Evolutionary conservation across 1,140 invertebrate species (phyloP).

Genomic region (Drosophila orena): DNA sequence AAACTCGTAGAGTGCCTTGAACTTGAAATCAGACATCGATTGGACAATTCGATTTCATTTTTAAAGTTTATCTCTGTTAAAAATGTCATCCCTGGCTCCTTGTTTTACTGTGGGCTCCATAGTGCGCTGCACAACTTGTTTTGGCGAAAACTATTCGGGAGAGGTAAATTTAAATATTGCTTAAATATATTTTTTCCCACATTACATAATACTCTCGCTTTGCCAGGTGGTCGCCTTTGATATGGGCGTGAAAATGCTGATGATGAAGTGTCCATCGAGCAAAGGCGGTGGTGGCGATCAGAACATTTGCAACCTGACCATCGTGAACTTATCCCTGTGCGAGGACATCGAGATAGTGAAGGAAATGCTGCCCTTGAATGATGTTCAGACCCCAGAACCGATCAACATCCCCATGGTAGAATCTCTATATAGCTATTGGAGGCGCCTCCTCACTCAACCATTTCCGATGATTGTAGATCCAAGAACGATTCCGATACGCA

Average conservation of each 20-base stretch:
- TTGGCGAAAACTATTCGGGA: conserved; percentile 39
- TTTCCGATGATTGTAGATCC: conserved; percentile 16
- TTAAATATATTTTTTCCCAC: no score
- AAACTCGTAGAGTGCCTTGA: conserved; percentile 15
- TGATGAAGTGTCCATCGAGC: conserved; percentile 29
- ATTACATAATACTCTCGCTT: no score
- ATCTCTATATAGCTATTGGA: not conserved
- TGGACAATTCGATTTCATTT: not conserved
- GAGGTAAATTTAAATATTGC: conserved; percentile 24
- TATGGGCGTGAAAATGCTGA: conserved; percentile 40
- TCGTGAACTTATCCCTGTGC: conserved; percentile 42
- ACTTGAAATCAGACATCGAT: not conserved
- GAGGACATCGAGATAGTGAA: conserved; percentile 45
- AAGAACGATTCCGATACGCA: conserved; percentile 30
- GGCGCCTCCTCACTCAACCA: not conserved
- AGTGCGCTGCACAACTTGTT: conserved; percentile 49
- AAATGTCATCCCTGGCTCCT: conserved; percentile 20
- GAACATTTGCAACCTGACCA: conserved; percentile 6
- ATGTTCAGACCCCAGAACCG: not conserved
- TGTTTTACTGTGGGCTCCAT: conserved; percentile 30
- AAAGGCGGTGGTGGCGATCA: conserved; percentile 17
- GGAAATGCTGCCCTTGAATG: conserved; percentile 13
- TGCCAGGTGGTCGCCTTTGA: conserved; percentile 26
- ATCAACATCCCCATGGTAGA: conserved; percentile 31
- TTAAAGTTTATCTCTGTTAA: not conserved